Conservation (phyloP, 2,888 invertebrate species). For the Acronicta psi region DNA sequence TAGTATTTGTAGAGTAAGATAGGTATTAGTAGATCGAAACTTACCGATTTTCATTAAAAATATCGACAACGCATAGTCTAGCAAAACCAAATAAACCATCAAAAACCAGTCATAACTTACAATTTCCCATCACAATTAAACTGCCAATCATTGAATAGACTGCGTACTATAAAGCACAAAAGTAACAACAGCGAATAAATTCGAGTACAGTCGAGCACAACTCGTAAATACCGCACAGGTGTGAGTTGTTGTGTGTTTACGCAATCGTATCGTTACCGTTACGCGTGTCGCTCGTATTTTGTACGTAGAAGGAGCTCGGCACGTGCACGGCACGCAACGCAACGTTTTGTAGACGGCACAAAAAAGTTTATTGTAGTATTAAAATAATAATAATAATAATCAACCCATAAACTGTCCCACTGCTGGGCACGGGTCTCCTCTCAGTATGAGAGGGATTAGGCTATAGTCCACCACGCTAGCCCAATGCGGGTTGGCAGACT, state of each 20-base stretch:
- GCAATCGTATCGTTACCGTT: conserved; percentile 63
- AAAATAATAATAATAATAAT: no score
- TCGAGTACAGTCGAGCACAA: conserved; percentile 48
- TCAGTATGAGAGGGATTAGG: no score
- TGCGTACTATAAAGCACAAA: conserved; percentile 45
- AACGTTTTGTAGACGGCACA: conserved; percentile 26
- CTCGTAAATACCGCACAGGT: conserved; percentile 67
- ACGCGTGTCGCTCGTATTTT: conserved; percentile 61
- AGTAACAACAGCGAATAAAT: conserved; percentile 50
- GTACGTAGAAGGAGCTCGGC: conserved; percentile 41
- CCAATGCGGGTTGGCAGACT: no score
- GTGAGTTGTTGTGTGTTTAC: conserved; percentile 67
- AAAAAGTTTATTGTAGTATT: background rate
- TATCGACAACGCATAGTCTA: no score
- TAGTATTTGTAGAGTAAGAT: no score
- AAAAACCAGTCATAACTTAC: background rate
- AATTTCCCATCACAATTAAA: conserved; percentile 29
- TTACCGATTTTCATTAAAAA: no score
- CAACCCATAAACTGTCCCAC: no score
- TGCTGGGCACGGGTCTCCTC: no score
- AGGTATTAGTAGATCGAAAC: no score
- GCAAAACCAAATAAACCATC: background rate
- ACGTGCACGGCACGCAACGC: conserved; percentile 38
- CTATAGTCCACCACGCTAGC: no score
- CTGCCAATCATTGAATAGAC: conserved; percentile 43